Base-by-base conservation (phyloP, 1,140 invertebrate genomes). In the Drosophila nigromelanica region DNA sequence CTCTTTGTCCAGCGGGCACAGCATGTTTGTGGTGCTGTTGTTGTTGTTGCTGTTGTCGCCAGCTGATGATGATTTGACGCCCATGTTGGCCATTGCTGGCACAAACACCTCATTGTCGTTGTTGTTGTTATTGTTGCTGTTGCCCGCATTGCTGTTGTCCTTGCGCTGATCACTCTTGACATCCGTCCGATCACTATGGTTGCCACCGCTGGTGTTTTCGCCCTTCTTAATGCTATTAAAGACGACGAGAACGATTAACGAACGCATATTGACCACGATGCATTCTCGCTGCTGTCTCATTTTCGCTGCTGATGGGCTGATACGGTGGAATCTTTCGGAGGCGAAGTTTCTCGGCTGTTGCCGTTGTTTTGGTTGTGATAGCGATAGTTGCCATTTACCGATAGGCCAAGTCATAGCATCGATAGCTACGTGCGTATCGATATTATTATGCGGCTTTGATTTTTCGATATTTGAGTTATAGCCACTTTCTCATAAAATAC, bases 261-360 rank as follows among this genome's bases (percentile, higher is more conserved):
- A 90, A 30, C 92, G 90, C 77, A 92, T 91, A 76, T 93, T 93
- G 60, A 93, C 92, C 24, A 92, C 91, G 37, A 92, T 86, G 78
- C 92, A 93, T 71, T 87, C 82, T 0, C 77, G 76, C 27, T 85
- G 76, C 10, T 69, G 61, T 50, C 21, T 15, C 78, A 89, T 86
- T 14, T 58, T 59, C 43, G 21, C 5, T 11, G 18, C 15, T 33
- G 2, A 2, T 33, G 2, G 4, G 5, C 0, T 52, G 4, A 21
- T 48, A 24, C 6, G 15, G 10, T 15, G 40, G 4, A 47, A 30
- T 40, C 14, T 21, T 10, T 60, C 4, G 18, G 7, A 6, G 30
- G 6, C 15, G 30, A 35, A 47, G 43, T 30, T 40, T 37, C n/a
- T 37, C 45, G 30, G 21, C 52, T 40, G 15, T n/a, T 40, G 30